A percentile compares a stretch with the other conserved stretches of the same genome.
Evolutionary conservation across 1,140 invertebrate species (phyloP).

Genomic region (Lineus longissimus): DNA sequence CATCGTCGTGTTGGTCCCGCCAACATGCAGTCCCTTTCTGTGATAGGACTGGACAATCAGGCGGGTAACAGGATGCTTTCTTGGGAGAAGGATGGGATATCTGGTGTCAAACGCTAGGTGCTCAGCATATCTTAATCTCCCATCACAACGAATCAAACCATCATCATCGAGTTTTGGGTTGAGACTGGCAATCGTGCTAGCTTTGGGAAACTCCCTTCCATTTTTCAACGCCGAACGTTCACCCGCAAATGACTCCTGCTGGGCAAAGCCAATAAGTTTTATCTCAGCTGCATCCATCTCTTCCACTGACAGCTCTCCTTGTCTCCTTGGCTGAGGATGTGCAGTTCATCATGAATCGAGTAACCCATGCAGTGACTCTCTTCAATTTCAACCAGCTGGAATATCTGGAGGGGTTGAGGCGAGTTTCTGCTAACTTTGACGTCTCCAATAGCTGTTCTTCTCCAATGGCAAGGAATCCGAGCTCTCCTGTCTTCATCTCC

Average conservation of each 20-base stretch:
- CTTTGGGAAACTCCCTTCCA: background rate
- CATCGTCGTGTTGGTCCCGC: constrained; percentile 12
- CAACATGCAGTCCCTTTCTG: background rate
- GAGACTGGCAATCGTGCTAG: background rate
- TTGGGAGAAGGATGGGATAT: constrained; percentile 4
- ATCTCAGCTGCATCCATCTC: background rate
- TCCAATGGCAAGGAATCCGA: background rate
- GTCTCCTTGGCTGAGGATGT: background rate
- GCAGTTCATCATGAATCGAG: background rate
- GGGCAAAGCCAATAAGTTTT: background rate
- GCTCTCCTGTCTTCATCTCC: background rate
- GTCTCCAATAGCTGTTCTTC: background rate
- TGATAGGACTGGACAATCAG: background rate
- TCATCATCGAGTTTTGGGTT: background rate
- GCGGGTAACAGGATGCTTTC: background rate
- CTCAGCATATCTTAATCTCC: no score
- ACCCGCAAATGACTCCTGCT: background rate
- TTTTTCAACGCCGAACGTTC: background rate
- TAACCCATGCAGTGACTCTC: background rate
- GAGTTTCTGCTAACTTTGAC: background rate
- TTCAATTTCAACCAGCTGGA: background rate
- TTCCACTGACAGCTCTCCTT: background rate
- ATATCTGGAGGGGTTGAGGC: background rate
- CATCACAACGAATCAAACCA: background rate
- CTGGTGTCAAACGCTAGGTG: background rate